phyloP scores from a whole-genome alignment of 2,888 invertebrate genomes.

The Uloborus plumipes region DNA sequence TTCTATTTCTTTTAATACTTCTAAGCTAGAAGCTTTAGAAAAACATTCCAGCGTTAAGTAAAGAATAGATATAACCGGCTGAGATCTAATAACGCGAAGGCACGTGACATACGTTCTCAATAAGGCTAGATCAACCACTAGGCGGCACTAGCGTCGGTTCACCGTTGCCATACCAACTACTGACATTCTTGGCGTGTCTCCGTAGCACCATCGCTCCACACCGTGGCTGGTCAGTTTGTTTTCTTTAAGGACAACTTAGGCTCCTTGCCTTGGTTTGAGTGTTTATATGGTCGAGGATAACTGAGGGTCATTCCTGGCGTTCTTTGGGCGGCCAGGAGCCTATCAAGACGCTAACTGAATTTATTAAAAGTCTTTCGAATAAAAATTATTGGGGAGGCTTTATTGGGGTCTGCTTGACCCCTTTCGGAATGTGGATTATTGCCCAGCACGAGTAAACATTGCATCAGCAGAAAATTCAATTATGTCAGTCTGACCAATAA shows the following conservation, averaged over 20 bases:
- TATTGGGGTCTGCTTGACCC: slow-evolving; percentile 32
- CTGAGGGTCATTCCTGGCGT: slow-evolving; percentile 43
- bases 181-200: slow-evolving; percentile 55
- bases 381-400: slow-evolving; percentile 53
- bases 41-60: slow-evolving; percentile 37
- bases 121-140: slow-evolving; percentile 52
- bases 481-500: slow-evolving; percentile 45
- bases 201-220: slow-evolving; percentile 37
- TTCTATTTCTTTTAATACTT: neutral
- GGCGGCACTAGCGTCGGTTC: slow-evolving; percentile 29
- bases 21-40: neutral
- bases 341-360: slow-evolving; percentile 45
- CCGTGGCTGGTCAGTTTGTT: slow-evolving; percentile 51
- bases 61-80: slow-evolving; percentile 54
- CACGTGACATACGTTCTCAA: slow-evolving; percentile 58
- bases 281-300: slow-evolving; percentile 55
- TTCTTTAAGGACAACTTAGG: slow-evolving; percentile 54
- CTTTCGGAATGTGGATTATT: slow-evolving; percentile 46
- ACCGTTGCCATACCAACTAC: slow-evolving; percentile 60
- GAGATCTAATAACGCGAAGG: slow-evolving; percentile 34
- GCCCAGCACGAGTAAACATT: slow-evolving; percentile 45
- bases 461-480: slow-evolving; percentile 43
- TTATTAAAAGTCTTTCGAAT: slow-evolving; percentile 56
- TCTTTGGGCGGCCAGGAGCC: slow-evolving; percentile 20
- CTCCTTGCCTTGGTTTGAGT: slow-evolving; percentile 54